Percentiles rank a stretch among this genome's conserved stretches.
Conservation (phyloP, 2,797 vertebrate genomes). For the Pogoniulus pusillus region DNA sequence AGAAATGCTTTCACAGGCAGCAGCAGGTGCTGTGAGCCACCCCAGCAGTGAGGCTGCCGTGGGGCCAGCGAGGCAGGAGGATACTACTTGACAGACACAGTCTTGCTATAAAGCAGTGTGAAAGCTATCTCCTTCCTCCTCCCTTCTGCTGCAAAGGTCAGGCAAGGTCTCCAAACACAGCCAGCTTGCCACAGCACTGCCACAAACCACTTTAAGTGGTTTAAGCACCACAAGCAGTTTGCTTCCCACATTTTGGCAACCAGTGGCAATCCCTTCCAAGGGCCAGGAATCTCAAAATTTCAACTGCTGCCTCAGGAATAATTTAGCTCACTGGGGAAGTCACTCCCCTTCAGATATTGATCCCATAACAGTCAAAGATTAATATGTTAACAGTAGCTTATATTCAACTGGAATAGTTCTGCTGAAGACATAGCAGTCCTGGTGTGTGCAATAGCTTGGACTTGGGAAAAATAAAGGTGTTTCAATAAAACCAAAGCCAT, state of each 20-base stretch:
- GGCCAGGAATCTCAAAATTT: background rate
- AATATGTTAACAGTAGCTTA: background rate
- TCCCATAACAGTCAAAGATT: fast-evolving
- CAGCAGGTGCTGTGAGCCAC: constrained; percentile 7
- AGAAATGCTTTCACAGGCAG: background rate
- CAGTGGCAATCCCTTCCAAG: background rate
- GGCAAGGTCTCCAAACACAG: background rate
- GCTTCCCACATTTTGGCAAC: background rate
- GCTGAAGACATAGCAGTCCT: background rate
- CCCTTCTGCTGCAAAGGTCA: background rate
- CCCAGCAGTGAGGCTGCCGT: background rate
- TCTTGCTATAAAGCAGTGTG: no score
- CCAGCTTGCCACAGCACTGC: background rate
- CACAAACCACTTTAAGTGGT: background rate
- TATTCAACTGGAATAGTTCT: background rate
- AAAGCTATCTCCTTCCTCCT: background rate
- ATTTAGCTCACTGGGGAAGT: background rate
- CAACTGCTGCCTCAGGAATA: background rate
- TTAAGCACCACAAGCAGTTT: background rate
- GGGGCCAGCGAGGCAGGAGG: background rate
- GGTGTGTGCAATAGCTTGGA: background rate
- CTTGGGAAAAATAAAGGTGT: background rate
- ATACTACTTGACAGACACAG: fast-evolving
- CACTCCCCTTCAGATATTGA: background rate
- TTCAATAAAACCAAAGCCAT: background rate